A percentile compares a stretch with the other conserved stretches of the same genome.
Conservation (phyloP, 2,113 vertebrate species). For the Tinamus guttatus region DNA sequence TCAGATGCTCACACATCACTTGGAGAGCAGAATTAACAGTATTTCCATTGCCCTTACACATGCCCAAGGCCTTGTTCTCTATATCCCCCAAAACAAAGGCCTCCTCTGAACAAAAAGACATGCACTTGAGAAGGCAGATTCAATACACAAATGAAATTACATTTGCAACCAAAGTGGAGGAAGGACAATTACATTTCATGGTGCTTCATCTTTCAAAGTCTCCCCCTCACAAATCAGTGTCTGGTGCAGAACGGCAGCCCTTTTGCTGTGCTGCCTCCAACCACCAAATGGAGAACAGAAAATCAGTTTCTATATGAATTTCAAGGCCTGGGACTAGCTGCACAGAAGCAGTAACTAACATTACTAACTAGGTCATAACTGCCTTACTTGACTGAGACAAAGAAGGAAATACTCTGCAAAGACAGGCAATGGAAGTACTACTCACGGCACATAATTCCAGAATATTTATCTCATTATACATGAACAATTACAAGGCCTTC, state of each 20-base stretch:
- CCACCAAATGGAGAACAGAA: background rate
- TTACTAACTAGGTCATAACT: background rate
- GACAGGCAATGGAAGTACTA: background rate
- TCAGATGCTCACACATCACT: background rate
- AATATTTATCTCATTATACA: background rate
- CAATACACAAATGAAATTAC: slow-evolving; percentile 53
- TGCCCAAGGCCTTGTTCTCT: slow-evolving; percentile 6
- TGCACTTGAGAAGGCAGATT: background rate
- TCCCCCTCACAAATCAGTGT: background rate
- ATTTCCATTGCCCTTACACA: background rate
- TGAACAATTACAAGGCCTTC: background rate
- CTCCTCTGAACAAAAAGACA: background rate
- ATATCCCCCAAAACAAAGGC: background rate
- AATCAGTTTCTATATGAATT: background rate
- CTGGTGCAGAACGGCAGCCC: slow-evolving; percentile 16
- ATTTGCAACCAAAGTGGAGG: slow-evolving; percentile 38
- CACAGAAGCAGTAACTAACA: background rate
- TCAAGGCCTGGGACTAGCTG: background rate
- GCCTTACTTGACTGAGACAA: background rate
- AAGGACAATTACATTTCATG: slow-evolving; percentile 42
- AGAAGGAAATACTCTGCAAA: background rate
- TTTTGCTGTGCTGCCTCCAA: background rate
- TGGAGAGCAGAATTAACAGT: slow-evolving; percentile 41
- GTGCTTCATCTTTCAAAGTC: slow-evolving; percentile 8
- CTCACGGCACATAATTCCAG: background rate